A percentile compares a stretch with the other conserved stretches of the same genome.
These are phyloP conservation scores for Rattus rattus DNA, from an alignment of 2,113 vertebrate genomes.

Conservation along the genomic window DNA sequence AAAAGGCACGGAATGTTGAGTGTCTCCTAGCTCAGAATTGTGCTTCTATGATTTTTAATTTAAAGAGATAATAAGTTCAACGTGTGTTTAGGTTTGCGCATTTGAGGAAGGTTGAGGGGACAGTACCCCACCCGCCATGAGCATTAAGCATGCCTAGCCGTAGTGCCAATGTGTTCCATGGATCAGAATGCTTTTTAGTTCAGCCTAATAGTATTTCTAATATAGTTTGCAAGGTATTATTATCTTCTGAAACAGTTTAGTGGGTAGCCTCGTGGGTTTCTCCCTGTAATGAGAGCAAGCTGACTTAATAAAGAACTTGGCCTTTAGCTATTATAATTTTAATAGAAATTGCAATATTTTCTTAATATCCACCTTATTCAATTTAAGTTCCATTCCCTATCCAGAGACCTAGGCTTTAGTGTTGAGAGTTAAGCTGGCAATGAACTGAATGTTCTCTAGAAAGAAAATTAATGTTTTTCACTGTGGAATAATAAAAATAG, in stretches of 20 bases:
- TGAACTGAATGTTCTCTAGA: not conserved
- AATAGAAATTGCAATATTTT: not conserved
- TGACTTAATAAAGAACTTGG: slow-evolving; percentile 34
- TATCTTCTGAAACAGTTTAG: slow-evolving; percentile 29
- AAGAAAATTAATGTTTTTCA: not conserved
- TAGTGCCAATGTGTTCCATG: not conserved
- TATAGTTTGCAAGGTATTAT: slow-evolving; percentile 1
- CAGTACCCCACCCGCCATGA: not conserved
- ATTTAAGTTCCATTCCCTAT: not conserved
- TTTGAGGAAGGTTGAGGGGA: slow-evolving; percentile 38
- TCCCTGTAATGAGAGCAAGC: not conserved
- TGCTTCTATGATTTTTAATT: slow-evolving; percentile 70
- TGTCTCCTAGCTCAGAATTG: slow-evolving; percentile 6
- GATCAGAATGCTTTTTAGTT: slow-evolving; percentile 26
- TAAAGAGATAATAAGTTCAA: slow-evolving; percentile 60
- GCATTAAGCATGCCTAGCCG: not conserved
- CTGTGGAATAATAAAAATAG: not conserved
- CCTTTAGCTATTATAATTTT: slow-evolving; percentile 22
- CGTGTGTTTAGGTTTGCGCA: slow-evolving; percentile 51
- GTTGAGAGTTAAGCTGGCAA: not conserved
- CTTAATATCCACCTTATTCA: not conserved
- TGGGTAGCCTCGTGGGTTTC: slow-evolving; percentile 24
- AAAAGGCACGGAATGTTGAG: not conserved
- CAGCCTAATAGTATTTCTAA: slow-evolving; percentile 57
- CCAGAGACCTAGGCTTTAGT: not conserved